Conservation (phyloP, 1,140 invertebrate species). For the Conus ventricosus region DNA sequence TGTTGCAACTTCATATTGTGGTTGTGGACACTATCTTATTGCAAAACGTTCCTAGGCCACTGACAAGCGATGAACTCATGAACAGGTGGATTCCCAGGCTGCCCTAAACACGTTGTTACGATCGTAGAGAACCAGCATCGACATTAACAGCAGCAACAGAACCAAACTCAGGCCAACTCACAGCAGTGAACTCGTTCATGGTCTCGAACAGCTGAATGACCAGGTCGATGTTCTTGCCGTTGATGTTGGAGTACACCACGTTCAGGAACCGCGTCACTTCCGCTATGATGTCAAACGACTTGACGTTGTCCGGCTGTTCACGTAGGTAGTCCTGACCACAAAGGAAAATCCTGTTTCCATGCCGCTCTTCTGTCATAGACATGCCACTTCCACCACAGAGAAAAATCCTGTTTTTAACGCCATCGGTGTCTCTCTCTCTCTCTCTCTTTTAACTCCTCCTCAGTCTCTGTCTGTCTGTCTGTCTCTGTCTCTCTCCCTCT, state of each 20-base stretch:
- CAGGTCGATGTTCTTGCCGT: slow-evolving; percentile 71
- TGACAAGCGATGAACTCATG: too few relatives aligned
- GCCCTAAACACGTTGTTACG: too few relatives aligned
- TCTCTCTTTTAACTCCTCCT: neutral
- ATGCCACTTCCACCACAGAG: too few relatives aligned
- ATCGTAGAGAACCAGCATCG: too few relatives aligned
- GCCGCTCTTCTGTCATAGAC: too few relatives aligned
- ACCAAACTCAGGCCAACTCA: slow-evolving; percentile 53
- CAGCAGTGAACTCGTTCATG: slow-evolving; percentile 74
- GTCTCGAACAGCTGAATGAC: slow-evolving; percentile 73
- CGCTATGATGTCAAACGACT: slow-evolving; percentile 75
- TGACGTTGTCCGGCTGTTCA: slow-evolving; percentile 75
- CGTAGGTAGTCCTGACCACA: slow-evolving; percentile 70
- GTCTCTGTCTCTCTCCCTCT: neutral
- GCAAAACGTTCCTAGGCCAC: too few relatives aligned
- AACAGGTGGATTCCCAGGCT: too few relatives aligned
- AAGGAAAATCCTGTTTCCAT: neutral
- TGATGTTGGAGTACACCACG: slow-evolving; percentile 74
- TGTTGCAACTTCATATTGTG: too few relatives aligned
- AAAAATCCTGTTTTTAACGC: neutral
- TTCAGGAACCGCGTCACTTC: slow-evolving; percentile 73
- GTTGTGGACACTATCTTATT: too few relatives aligned
- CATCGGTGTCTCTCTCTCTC: neutral
- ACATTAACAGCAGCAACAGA: neutral
- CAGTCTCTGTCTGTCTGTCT: neutral